Percentiles rank a stretch among this genome's conserved stretches.
Evolutionary conservation across 1,140 invertebrate species (phyloP).

Genomic region (Varroa destructor): DNA sequence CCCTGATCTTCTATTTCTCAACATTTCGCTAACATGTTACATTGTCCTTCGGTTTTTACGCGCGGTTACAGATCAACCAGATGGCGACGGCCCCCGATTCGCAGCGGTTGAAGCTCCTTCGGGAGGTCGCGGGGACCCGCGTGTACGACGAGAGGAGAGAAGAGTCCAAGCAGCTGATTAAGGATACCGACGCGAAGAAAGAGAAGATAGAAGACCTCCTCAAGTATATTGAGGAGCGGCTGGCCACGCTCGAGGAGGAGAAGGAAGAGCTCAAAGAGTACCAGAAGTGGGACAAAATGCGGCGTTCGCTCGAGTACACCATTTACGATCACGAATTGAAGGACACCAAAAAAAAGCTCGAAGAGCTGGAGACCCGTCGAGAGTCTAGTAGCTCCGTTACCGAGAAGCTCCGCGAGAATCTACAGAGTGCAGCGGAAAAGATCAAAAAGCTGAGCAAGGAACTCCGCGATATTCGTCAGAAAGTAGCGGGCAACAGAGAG

Average conservation of each 20-base stretch:
- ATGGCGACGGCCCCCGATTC: slow-evolving; percentile 98
- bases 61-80: slow-evolving; percentile 73
- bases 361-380: slow-evolving; percentile 73
- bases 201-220: slow-evolving; percentile 96
- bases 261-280: slow-evolving; percentile 99
- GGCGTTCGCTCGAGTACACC: slow-evolving; percentile 87
- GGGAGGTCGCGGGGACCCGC: slow-evolving; percentile 88
- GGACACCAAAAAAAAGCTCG: slow-evolving; percentile 80
- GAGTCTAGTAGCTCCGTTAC: slow-evolving; percentile 80
- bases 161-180: slow-evolving; percentile 82
- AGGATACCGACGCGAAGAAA: slow-evolving; percentile 92
- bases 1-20: too few species aligned
- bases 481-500: slow-evolving; percentile 69
- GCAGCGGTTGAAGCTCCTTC: slow-evolving; percentile 78
- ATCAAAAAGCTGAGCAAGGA: slow-evolving; percentile 53
- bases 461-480: slow-evolving; percentile 51
- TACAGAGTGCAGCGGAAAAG: slow-evolving; percentile 76
- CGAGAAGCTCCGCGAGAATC: slow-evolving; percentile 64
- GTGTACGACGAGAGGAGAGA: slow-evolving; percentile 96
- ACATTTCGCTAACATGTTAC: too few species aligned
- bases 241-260: slow-evolving; percentile 91
- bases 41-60: too few species aligned
- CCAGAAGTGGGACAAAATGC: slow-evolving; percentile 94
- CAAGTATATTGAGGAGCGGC: slow-evolving; percentile 87
- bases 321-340: slow-evolving; percentile 93